phyloP scores from a whole-genome alignment of 1,140 invertebrate genomes.

The Pristionchus pacificus region DNA sequence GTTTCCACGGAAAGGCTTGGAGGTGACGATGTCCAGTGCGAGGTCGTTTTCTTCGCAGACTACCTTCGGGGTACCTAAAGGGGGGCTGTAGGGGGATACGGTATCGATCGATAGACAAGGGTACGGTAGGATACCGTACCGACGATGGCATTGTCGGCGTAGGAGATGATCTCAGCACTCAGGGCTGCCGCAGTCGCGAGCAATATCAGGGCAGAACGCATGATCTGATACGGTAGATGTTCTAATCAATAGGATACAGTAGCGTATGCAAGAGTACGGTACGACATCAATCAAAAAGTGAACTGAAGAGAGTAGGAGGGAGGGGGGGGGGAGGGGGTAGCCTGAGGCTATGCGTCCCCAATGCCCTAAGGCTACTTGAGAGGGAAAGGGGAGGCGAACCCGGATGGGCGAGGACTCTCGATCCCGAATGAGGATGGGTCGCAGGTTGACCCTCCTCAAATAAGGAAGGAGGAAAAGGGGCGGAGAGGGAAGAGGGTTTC shows the following conservation, averaged over 20 bases:
- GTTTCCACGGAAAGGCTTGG: slow-evolving; percentile 50
- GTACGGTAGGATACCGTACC: background rate
- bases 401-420: background rate
- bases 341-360: too few species aligned
- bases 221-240: too few species aligned
- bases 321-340: too few species aligned
- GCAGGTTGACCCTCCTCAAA: too few species aligned
- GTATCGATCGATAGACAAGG: background rate
- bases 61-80: slow-evolving; percentile 53
- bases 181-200: background rate
- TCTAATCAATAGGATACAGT: too few species aligned
- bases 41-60: slow-evolving; percentile 51
- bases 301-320: background rate
- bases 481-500: too few species aligned
- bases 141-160: slow-evolving; percentile 15
- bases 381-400: background rate
- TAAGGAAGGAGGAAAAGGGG: too few species aligned
- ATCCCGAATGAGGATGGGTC: too few species aligned
- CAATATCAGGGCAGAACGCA: too few species aligned
- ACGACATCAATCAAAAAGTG: too few species aligned
- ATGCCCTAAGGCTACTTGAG: background rate
- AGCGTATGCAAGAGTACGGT: too few species aligned
- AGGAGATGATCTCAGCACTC: background rate
- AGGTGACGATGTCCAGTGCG: slow-evolving; percentile 48
- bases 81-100: background rate